These are phyloP conservation scores for Drosophila obscura DNA, from an alignment of 1,140 invertebrate genomes.

Conservation along the genomic window DNA sequence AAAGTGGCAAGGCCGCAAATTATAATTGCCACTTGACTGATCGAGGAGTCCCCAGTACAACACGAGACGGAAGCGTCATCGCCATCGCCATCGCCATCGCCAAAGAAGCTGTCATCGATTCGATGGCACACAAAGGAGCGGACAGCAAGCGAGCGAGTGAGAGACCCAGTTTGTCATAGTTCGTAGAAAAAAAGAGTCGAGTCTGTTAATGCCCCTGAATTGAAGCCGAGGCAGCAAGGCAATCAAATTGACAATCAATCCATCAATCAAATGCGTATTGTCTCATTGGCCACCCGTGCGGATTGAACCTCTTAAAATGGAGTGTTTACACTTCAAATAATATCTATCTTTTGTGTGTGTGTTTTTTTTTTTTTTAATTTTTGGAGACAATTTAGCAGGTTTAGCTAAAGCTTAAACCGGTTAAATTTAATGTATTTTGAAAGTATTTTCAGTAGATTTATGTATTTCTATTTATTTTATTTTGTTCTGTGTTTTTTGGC, in stretches of 20 bases:
- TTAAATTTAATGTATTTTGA: constrained; percentile 70
- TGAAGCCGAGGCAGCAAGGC: constrained; percentile 37
- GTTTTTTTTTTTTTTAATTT: not conserved
- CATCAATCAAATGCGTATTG: constrained; percentile 70
- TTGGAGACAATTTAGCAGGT: constrained; percentile 52
- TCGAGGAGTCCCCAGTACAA: constrained; percentile 21
- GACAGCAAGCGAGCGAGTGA: not conserved
- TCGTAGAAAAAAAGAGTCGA: constrained; percentile 27
- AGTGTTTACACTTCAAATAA: constrained; percentile 62
- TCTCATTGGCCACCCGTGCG: constrained; percentile 44
- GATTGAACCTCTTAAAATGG: constrained; percentile 52
- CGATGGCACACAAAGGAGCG: constrained; percentile 36
- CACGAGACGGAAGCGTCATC: constrained; percentile 34
- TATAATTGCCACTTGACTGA: constrained; percentile 34
- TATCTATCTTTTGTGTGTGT: constrained; percentile 3
- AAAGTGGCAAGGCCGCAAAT: constrained; percentile 8
- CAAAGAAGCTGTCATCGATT: constrained; percentile 20
- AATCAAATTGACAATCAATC: constrained; percentile 71
- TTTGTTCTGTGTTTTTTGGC: constrained; percentile 7
- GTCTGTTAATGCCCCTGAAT: constrained; percentile 56
- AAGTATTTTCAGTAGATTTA: constrained; percentile 68
- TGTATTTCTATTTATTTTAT: constrained; percentile 45
- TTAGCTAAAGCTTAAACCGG: constrained; percentile 59
- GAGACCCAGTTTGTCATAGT: constrained; percentile 60
- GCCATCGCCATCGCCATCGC: constrained; percentile 9